Evolutionary conservation across 2,888 invertebrate genomes (phyloP).

Genomic region (Germaria angustata): DNA sequence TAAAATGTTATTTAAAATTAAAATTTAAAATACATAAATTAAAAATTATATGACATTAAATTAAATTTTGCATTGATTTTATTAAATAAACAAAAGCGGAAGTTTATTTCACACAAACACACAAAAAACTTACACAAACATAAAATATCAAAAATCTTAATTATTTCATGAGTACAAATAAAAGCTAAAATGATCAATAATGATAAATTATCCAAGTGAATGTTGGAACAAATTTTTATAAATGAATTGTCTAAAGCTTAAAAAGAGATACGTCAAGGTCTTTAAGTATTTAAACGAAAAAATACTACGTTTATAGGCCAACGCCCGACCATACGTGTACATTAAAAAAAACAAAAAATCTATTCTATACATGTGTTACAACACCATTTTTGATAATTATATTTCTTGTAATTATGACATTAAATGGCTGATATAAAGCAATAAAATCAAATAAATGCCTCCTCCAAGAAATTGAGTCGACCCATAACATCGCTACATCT

Average conservation of each 20-base stretch:
- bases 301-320: slow-evolving; percentile 18
- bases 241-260: neutral
- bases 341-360: neutral
- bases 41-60: neutral
- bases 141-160: slow-evolving; percentile 7
- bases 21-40: neutral
- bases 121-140: neutral
- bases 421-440: no score
- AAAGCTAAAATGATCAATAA: slow-evolving; percentile 26
- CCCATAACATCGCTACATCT: no score
- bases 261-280: slow-evolving; percentile 29
- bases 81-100: neutral
- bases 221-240: slow-evolving; percentile 2
- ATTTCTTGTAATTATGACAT: no score
- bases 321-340: neutral
- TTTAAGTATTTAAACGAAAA: slow-evolving; percentile 8
- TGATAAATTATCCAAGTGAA: slow-evolving; percentile 3
- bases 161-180: slow-evolving; percentile 1
- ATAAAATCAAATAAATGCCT: no score
- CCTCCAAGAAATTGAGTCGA: no score
- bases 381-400: no score
- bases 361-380: neutral
- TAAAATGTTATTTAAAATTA: neutral
- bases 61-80: neutral
- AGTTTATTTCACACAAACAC: neutral